A percentile compares a stretch with the other conserved stretches of the same genome.
These are phyloP conservation scores for Amphiprion percula DNA, from an alignment of 2,113 vertebrate species.

Conservation along the genomic window DNA sequence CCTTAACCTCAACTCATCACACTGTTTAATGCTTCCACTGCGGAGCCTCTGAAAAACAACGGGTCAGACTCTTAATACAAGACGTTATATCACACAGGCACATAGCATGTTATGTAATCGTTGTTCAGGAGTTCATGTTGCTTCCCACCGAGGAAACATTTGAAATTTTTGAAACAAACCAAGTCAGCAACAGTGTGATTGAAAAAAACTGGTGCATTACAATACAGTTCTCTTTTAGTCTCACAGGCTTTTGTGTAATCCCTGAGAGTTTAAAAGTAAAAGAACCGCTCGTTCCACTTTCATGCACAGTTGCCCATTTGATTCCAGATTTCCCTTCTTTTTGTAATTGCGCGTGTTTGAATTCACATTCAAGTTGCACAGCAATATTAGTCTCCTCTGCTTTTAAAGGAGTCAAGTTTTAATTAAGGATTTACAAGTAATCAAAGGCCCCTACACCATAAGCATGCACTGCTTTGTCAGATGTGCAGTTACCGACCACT, in stretches of 20 bases:
- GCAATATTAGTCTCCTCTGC: slow-evolving; percentile 13
- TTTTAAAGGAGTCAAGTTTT: slow-evolving; percentile 41
- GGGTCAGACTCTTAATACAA: slow-evolving; percentile 25
- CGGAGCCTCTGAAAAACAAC: slow-evolving; percentile 34
- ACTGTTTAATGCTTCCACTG: slow-evolving; percentile 46
- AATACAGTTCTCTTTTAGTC: slow-evolving; percentile 26
- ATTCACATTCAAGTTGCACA: slow-evolving; percentile 38
- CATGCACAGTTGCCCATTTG: slow-evolving; percentile 46
- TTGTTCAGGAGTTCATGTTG: slow-evolving; percentile 16
- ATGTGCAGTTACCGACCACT: slow-evolving; percentile 32
- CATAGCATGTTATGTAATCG: slow-evolving; percentile 39
- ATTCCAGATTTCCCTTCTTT: slow-evolving; percentile 29
- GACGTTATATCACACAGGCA: slow-evolving; percentile 33
- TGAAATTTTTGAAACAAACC: slow-evolving; percentile 13
- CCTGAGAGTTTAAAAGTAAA: slow-evolving; percentile 49
- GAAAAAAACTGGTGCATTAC: slow-evolving; percentile 35
- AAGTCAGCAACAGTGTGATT: slow-evolving; percentile 35
- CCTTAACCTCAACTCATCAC: slow-evolving; percentile 54
- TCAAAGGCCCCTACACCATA: slow-evolving; percentile 24
- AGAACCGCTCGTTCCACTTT: slow-evolving; percentile 40
- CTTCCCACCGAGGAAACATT: slow-evolving; percentile 12
- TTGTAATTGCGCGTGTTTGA: slow-evolving; percentile 7
- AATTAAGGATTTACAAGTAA: slow-evolving; percentile 57
- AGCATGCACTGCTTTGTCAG: slow-evolving; percentile 37
- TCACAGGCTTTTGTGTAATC: slow-evolving; percentile 53